These are phyloP conservation scores for Cataglyphis cursor DNA, from an alignment of 2,888 invertebrate genomes.

Conservation along the genomic window DNA sequence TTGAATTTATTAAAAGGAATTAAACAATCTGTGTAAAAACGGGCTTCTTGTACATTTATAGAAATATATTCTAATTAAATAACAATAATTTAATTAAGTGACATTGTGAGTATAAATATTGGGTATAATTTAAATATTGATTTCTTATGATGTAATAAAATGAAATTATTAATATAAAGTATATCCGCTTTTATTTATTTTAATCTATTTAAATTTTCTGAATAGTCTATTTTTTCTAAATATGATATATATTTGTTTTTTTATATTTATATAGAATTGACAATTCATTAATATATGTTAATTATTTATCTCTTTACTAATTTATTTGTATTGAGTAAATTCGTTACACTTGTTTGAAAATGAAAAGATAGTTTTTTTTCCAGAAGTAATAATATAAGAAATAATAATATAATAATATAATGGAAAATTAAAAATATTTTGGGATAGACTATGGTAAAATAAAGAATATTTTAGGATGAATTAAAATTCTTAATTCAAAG, in stretches of 20 bases:
- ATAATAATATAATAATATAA: background rate
- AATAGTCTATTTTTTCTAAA: background rate
- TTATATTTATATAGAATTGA: background rate
- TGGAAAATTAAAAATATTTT: background rate
- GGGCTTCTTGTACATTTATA: conserved; percentile 1
- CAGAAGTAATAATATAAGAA: too few relatives aligned
- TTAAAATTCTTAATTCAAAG: background rate
- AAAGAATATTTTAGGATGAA: background rate
- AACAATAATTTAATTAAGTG: background rate
- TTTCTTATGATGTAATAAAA: background rate
- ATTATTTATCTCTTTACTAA: background rate
- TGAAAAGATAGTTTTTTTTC: background rate
- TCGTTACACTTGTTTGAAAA: background rate
- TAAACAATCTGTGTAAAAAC: conserved; percentile 9
- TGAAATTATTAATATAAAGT: background rate
- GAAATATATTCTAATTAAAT: background rate
- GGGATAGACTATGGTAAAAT: background rate
- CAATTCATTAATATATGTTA: background rate
- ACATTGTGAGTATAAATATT: background rate
- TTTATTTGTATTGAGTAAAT: background rate
- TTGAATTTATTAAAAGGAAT: background rate
- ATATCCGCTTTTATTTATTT: background rate
- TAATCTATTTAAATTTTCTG: background rate
- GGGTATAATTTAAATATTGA: background rate
- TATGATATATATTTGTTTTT: background rate